phyloP scores from a whole-genome alignment of 2,888 invertebrate species.

The Mylabris sibirica region DNA sequence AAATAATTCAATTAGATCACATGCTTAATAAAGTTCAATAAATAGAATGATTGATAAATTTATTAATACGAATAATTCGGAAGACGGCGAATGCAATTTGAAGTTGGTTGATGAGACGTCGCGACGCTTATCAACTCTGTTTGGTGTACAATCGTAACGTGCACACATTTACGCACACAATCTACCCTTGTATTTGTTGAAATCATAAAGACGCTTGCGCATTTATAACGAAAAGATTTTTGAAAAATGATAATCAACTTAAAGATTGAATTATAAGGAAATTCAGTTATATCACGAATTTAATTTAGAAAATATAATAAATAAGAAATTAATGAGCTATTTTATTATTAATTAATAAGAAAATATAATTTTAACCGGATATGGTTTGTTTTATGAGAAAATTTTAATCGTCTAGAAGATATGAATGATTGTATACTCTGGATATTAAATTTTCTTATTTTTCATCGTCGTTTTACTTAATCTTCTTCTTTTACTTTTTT shows the following conservation, averaged over 20 bases:
- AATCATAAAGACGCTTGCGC: slow-evolving; percentile 33
- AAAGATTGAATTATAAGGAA: too few species aligned
- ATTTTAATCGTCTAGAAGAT: background rate
- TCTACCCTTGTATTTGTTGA: slow-evolving; percentile 6
- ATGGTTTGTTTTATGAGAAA: background rate
- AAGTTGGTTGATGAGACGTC: slow-evolving; percentile 25
- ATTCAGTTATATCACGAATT: too few species aligned
- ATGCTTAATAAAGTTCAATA: background rate
- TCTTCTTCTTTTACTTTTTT: background rate
- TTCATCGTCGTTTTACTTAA: background rate
- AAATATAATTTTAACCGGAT: background rate
- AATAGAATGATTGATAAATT: background rate
- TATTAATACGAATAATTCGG: background rate
- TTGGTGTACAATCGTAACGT: background rate
- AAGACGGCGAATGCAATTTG: slow-evolving; percentile 17
- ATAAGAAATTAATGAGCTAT: background rate
- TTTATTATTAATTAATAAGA: too few species aligned
- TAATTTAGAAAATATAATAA: background rate
- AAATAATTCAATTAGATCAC: background rate
- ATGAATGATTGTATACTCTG: background rate
- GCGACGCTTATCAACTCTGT: slow-evolving; percentile 30
- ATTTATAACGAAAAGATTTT: slow-evolving; percentile 16
- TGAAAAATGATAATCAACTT: background rate
- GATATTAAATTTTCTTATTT: background rate
- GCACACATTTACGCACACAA: slow-evolving; percentile 3